A percentile compares a stretch with the other conserved stretches of the same genome.
phyloP scores from a whole-genome alignment of 2,797 vertebrate genomes.

The Lepilemur ruficaudatus region DNA sequence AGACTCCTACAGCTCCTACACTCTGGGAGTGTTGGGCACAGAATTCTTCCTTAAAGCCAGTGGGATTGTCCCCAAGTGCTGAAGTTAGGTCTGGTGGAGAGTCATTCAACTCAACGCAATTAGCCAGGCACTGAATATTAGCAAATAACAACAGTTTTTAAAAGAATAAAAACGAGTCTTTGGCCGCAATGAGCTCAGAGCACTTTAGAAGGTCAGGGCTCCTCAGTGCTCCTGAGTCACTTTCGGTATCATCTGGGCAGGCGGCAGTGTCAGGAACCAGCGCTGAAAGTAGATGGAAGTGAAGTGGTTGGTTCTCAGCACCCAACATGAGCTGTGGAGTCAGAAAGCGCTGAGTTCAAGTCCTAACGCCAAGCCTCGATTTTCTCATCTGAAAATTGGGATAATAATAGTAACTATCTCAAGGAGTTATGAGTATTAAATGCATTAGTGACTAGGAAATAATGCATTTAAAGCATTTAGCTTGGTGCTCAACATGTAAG shows the following conservation, averaged over 20 bases:
- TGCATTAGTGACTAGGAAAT: not conserved
- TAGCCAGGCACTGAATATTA: not conserved
- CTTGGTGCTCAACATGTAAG: not conserved
- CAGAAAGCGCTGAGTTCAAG: not conserved
- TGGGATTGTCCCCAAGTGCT: not conserved
- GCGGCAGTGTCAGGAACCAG: not conserved
- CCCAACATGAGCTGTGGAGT: not conserved
- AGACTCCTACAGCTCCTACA: not conserved
- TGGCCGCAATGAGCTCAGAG: not conserved
- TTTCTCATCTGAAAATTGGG: not conserved
- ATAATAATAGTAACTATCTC: not conserved
- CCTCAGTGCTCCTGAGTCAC: too few species aligned
- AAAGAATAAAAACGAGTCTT: not conserved
- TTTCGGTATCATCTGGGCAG: not conserved
- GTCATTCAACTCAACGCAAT: too few species aligned
- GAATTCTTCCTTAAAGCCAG: not conserved
- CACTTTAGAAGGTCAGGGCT: not conserved
- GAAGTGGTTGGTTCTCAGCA: rapidly evolving
- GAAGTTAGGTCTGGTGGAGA: not conserved
- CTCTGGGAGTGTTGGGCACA: rapidly evolving
- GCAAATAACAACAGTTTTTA: not conserved
- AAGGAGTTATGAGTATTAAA: not conserved
- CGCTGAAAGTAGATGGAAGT: too few species aligned
- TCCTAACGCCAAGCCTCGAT: not conserved
- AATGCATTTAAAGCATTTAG: not conserved